phyloP scores from a whole-genome alignment of 1,140 invertebrate species.

The Reticulitermes speratus region DNA sequence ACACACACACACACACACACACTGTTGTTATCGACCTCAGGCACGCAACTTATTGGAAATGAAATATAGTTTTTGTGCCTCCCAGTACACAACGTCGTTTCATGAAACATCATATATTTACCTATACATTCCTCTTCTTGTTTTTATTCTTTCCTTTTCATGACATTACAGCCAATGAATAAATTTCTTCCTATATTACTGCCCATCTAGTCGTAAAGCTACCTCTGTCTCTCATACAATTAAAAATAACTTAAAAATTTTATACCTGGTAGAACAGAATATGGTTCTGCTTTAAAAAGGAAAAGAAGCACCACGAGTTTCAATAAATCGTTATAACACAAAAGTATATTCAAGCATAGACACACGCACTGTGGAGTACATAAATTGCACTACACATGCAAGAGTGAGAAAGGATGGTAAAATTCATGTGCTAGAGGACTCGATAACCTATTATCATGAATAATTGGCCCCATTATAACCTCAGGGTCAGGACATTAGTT shows the following conservation, averaged over 20 bases:
- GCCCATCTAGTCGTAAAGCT: too few species aligned
- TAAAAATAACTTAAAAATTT: neutral
- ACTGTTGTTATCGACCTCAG: neutral
- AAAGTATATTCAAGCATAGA: neutral
- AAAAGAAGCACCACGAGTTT: neutral
- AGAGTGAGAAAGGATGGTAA: neutral
- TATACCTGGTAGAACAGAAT: neutral
- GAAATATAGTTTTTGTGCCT: neutral
- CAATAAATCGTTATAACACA: neutral
- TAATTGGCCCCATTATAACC: constrained; percentile 6
- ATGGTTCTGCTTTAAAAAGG: neutral
- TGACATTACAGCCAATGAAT: too few species aligned
- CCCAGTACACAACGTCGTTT: too few species aligned
- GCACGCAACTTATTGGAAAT: neutral
- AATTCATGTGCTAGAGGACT: neutral
- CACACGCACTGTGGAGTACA: neutral
- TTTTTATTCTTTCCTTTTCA: too few species aligned
- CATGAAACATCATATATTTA: too few species aligned
- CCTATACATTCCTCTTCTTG: too few species aligned
- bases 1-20: neutral
- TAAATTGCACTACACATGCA: neutral
- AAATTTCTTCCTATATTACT: too few species aligned
- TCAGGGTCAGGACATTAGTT: neutral
- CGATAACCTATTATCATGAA: neutral
- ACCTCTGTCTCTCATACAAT: too few species aligned